Conservation (phyloP, 2,888 invertebrate genomes). For the Hydrotaea cyrtoneurina region DNA sequence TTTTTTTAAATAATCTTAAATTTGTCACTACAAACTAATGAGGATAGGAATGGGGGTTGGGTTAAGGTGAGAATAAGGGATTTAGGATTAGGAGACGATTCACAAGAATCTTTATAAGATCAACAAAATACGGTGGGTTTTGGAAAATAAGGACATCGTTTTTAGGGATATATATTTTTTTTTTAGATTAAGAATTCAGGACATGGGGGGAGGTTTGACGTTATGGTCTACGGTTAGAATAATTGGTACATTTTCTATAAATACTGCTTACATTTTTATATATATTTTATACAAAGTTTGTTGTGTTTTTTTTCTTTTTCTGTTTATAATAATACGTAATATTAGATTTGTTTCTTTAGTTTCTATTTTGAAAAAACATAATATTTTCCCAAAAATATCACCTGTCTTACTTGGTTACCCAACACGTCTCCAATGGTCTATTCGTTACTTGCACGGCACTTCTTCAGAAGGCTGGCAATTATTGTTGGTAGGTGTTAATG, state of each 20-base stretch:
- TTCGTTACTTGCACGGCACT: too few species aligned
- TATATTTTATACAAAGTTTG: conserved; percentile 37
- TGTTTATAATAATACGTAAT: conserved; percentile 45
- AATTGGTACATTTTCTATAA: conserved; percentile 52
- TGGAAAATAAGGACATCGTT: conserved; percentile 26
- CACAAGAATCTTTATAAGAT: not conserved
- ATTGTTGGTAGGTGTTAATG: not conserved
- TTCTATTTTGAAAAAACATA: conserved; percentile 66
- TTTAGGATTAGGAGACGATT: conserved; percentile 3
- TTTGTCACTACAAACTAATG: not conserved
- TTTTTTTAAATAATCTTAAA: not conserved
- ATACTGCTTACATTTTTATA: conserved; percentile 58
- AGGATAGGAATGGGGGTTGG: not conserved
- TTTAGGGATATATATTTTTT: not conserved
- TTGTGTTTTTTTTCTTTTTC: conserved; percentile 27
- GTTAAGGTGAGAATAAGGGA: not conserved
- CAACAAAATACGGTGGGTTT: conserved; percentile 55
- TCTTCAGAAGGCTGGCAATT: too few species aligned
- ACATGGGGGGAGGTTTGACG: too few species aligned
- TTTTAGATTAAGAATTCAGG: too few species aligned
- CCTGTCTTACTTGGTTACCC: conserved; percentile 55
- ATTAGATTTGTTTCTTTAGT: conserved; percentile 39
- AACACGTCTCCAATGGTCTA: not conserved
- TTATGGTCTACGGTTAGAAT: not conserved
- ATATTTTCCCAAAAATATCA: conserved; percentile 66